Base-by-base conservation (phyloP, 2,888 invertebrate species). In the Cantharis lateralis region DNA sequence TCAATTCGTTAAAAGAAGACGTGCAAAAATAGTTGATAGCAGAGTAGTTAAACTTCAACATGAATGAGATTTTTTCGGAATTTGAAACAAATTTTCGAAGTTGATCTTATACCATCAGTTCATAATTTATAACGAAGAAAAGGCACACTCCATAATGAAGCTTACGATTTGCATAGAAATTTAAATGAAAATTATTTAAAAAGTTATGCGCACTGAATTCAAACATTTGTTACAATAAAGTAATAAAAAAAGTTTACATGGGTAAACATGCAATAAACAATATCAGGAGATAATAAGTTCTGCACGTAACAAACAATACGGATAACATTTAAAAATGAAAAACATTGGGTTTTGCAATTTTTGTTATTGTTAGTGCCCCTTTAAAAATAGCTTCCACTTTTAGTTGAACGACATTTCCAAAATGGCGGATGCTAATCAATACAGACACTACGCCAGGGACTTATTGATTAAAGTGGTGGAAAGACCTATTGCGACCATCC, bases 401-500 rank as follows among this genome's bases (percentile, higher is more conserved):
- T 69, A 18, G 68, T 28, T 69, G 71, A 66, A 78, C 62, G 70
- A 70, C 77, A 73, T 76, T 78, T 79, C 75, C 79, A 79, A 79
- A 77, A 79, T 79, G 79, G 79, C 79, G 74, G 77, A 68, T 70
- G 71, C 63, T 71, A 72, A 79, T 79, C 79, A 79, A 79, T 79
- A 79, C 79, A 75, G 79, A 78, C 71, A 78, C 79, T 79, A 79
- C 79, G 75, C 78, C 78, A 76, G 79, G 72, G 75, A 77, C 70
- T 66, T 79, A 79, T 79, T 79, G 79, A 79, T 79, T 79, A 78
- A 76, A 79, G 76, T 73, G 76, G 72, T 78, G 72, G 72, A 76
- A 78, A 75, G 78, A 79, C 79, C 79, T 79, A 78, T 79, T 78
- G 72, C 78, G 78, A 74, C 70, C 76, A 79, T 79, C 79, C 76